phyloP scores from a whole-genome alignment of 2,797 vertebrate species.

The Chaetophractus vellerosus region DNA sequence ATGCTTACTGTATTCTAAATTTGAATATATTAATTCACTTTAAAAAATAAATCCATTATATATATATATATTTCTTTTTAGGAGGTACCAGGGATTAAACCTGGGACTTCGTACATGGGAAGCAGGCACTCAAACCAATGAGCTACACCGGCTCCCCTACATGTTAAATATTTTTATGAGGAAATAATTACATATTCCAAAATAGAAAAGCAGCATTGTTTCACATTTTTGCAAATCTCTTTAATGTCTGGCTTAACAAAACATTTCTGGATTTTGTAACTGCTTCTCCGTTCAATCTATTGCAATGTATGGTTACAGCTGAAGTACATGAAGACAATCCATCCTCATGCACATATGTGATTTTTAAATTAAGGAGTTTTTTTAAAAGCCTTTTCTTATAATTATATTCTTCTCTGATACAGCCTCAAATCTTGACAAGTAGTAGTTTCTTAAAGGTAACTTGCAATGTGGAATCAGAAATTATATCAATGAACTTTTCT shows the following conservation, averaged over 20 bases:
- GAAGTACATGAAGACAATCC: slow-evolving; percentile 22
- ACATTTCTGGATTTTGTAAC: slow-evolving; percentile 21
- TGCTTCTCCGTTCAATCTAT: not conserved
- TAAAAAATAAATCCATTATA: slow-evolving; percentile 1
- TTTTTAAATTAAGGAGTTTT: slow-evolving; percentile 12
- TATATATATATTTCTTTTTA: too few species aligned
- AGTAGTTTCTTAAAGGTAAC: not conserved
- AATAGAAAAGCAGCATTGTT: not conserved
- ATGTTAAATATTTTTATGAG: slow-evolving; percentile 38
- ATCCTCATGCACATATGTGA: not conserved
- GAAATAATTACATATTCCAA: not conserved
- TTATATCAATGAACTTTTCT: not conserved
- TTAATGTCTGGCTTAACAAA: slow-evolving; percentile 25
- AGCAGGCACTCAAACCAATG: too few species aligned
- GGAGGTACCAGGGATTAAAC: too few species aligned
- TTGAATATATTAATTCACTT: slow-evolving; percentile 50
- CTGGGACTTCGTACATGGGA: too few species aligned
- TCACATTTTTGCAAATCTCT: slow-evolving; percentile 9
- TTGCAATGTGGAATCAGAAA: not conserved
- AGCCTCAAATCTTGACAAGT: slow-evolving; percentile 43
- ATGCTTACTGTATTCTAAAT: not conserved
- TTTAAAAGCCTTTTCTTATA: not conserved
- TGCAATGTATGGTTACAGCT: not conserved
- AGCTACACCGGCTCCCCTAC: too few species aligned
- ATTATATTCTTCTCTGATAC: not conserved